Base-by-base conservation (phyloP, 2,113 vertebrate species). In the Psilopogon haemacephalus region DNA sequence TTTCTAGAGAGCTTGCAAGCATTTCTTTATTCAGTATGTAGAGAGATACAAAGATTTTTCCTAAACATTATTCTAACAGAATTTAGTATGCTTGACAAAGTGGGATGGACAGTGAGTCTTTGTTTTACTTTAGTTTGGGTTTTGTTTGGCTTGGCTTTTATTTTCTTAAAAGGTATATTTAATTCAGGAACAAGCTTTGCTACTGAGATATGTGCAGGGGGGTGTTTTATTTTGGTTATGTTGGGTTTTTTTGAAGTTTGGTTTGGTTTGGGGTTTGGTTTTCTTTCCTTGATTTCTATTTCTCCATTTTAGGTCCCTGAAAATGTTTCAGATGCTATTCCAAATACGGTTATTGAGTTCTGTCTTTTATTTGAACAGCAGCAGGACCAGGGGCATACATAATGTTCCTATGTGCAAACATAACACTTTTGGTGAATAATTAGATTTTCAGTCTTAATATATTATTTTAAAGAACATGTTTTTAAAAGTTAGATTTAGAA, bases 331-430 rank as follows among this genome's bases (percentile, higher is more conserved):
- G 38, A 64, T 70, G 37, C 21, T 82, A 55, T 63, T 56, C 23
- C 24, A 11, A 60, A 35, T 60, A 28, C 11, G 40, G 17, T 70
- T 70, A 60, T 1, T 52, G 56, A 78, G 21, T 65, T 58, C n/a
- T 89, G 38, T 52, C 46, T 79, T 84, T 86, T 63, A n/a, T 48
- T 73, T 89, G 52, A 75, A 54, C 23, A 75, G 40, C 20, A 67
- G 44, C 56, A 79, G 35, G 35, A 46, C 21, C 58, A 21, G 23
- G 50, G 28, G 20, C 6, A 35, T 50, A 59, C 20, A 11, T 35
- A 27, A 64, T 62, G 50, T 50, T 88, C 8, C 11, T 67, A 38
- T 4, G 8, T 46, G 30, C 8, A 54, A 81, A 60, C 30, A 24
- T 37, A 18, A 21, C 23, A 33, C 17, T 60, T 33, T 46, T 38